Conservation (phyloP, 2,888 invertebrate genomes). For the Gandaritis pyraliata region DNA sequence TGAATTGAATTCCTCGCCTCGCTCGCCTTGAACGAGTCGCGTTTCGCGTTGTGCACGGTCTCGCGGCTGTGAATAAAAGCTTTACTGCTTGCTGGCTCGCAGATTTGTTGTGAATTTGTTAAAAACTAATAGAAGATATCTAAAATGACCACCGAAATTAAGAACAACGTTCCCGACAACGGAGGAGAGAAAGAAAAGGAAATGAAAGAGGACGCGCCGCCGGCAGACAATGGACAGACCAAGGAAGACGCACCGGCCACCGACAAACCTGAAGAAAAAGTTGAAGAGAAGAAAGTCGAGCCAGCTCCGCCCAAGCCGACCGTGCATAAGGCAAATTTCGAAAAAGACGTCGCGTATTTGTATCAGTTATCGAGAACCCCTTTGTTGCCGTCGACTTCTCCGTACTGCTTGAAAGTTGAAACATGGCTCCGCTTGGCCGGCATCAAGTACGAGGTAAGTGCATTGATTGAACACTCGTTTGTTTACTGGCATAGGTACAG, state of each 20-base stretch:
- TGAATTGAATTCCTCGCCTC: conserved; percentile 7
- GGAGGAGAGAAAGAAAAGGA: conserved; percentile 86
- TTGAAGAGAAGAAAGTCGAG: conserved; percentile 85
- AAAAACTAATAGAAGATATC: conserved; percentile 25
- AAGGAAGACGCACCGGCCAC: conserved; percentile 74
- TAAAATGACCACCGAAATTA: conserved; percentile 91
- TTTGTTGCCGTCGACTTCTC: conserved; percentile 94
- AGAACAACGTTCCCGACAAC: conserved; percentile 87
- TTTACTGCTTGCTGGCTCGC: conserved; percentile 19
- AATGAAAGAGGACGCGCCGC: conserved; percentile 79
- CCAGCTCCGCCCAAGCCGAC: conserved; percentile 89
- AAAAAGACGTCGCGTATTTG: conserved; percentile 96
- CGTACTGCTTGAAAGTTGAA: conserved; percentile 97
- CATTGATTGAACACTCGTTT: conserved; percentile 1
- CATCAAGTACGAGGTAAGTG: conserved; percentile 96
- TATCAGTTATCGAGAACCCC: conserved; percentile 97
- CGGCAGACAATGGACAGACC: conserved; percentile 75
- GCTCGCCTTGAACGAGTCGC: conserved; percentile 7
- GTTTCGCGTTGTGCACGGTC: conserved; percentile 16
- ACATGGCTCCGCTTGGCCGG: conserved; percentile 96
- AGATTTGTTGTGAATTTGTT: conserved; percentile 12
- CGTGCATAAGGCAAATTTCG: conserved; percentile 94
- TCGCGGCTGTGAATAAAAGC: conserved; percentile 15
- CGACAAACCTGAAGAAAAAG: conserved; percentile 77
- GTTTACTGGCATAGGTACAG: conserved; percentile 6